Base-by-base conservation (phyloP, 1,140 invertebrate genomes). In the Subanguina moxae region DNA sequence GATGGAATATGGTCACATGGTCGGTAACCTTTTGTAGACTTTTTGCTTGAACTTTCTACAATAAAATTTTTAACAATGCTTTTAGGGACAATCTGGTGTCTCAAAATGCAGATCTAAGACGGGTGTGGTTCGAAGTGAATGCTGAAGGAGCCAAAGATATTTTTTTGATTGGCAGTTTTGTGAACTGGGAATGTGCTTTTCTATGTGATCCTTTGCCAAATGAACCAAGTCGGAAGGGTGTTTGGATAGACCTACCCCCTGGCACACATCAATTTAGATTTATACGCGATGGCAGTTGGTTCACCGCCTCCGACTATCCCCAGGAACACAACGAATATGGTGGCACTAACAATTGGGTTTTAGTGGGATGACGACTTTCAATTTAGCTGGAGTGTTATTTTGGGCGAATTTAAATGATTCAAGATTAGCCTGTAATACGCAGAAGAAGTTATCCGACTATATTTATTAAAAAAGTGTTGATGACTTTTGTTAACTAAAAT, bases 131-230 rank as follows among this genome's bases (percentile, higher is more conserved):
- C 27, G 69, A 71, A 17, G 57, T 58, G 19, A 65, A 59, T 38
- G 43, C 62, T 17, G 46, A 75, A n/a, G 68, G 65, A 23, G 56
- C 57, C 13, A 32, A 67, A 1, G 72, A 74, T 43, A 62, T 75
- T 17, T 75, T 69, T 46, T 45, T 75, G 45, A 75, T 72, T 25
- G 75, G 76, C 27, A 78, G 72, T 61, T 78, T 78, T 57, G 43
- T 78, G n/a, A 78, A 77, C 65, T 78, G 76, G 76, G 74, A 78
- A 62, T 77, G 72, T 63, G 78, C 76, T 23, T 61, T 77, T 27
- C 48, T 64, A 8, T 77, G 76, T 62, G 67, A 75, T 25, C 42
- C 32, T 32, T 28, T 71, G 61, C 15, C 63, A 15, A 75, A 68
- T 62, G 62, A 63, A 1, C 27, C 67, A n/a, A 73, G 70, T 32